Evolutionary conservation across 2,888 invertebrate genomes (phyloP).

Genomic region (Lasioglossum zephyrum): DNA sequence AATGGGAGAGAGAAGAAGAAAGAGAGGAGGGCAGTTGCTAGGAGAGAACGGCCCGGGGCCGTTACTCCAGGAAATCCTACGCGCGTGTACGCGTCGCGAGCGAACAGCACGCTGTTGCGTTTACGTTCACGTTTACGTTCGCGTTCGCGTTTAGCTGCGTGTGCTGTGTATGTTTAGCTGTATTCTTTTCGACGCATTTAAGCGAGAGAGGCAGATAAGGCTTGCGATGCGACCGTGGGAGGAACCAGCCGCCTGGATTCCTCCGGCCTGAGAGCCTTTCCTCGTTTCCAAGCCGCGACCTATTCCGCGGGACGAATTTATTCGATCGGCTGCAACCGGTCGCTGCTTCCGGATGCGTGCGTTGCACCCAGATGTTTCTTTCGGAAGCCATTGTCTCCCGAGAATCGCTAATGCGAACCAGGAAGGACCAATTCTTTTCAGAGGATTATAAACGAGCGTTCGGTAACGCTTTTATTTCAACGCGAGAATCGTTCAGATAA

Average conservation of each 20-base stretch:
- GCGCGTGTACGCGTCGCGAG: constrained; percentile 49
- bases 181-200: constrained; percentile 59
- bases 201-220: constrained; percentile 60
- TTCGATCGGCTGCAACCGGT: constrained; percentile 45
- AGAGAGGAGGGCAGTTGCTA: constrained; percentile 21
- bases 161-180: constrained; percentile 11
- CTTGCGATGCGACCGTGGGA: constrained; percentile 66
- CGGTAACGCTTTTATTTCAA: no score
- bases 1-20: constrained; percentile 45
- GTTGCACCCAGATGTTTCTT: neutral
- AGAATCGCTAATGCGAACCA: neutral
- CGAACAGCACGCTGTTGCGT: constrained; percentile 13
- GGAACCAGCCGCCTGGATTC: constrained; percentile 61
- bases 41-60: constrained; percentile 54
- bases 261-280: constrained; percentile 67
- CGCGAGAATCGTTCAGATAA: no score
- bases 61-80: constrained; percentile 74
- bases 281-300: constrained; percentile 62
- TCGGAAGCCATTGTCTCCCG: constrained; percentile 2
- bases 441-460: neutral
- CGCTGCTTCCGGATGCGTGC: constrained; percentile 33
- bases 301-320: constrained; percentile 60
- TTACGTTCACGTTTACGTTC: neutral
- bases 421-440: neutral
- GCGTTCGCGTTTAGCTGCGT: constrained; percentile 6